These are phyloP conservation scores for Drosophila diplacantha DNA, from an alignment of 2,888 invertebrate species.

Conservation along the genomic window DNA sequence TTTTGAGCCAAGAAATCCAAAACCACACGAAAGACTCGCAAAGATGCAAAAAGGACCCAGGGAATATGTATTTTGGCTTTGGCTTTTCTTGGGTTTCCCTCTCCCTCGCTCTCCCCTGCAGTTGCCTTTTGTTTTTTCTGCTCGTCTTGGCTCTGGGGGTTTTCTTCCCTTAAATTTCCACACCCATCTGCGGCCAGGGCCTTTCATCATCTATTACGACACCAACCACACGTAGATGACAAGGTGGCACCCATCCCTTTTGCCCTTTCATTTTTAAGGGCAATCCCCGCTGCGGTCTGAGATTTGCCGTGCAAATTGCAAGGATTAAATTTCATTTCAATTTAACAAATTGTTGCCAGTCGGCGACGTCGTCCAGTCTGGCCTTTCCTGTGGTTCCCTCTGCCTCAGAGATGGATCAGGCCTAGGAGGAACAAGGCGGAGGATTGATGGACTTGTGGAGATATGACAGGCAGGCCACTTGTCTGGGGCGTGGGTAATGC, in stretches of 20 bases:
- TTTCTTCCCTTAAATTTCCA: slow-evolving; percentile 7
- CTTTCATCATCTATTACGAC: slow-evolving; percentile 68
- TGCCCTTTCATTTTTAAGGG: slow-evolving; percentile 53
- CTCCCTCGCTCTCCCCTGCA: slow-evolving; percentile 39
- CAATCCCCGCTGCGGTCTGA: slow-evolving; percentile 53
- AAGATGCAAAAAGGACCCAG: slow-evolving; percentile 62
- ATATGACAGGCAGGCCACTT: slow-evolving; percentile 1
- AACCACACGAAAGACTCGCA: slow-evolving; percentile 71
- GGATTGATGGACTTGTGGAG: slow-evolving; percentile 5
- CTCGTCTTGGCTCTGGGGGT: slow-evolving; percentile 3
- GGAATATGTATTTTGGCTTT: slow-evolving; percentile 47
- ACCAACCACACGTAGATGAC: slow-evolving; percentile 48
- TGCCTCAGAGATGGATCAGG: background rate
- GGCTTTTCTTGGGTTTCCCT: slow-evolving; percentile 50
- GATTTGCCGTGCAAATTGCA: slow-evolving; percentile 67
- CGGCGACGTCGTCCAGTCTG: slow-evolving; percentile 3
- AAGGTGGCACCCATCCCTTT: slow-evolving; percentile 5
- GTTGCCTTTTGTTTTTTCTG: slow-evolving; percentile 49
- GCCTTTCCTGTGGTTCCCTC: slow-evolving; percentile 1
- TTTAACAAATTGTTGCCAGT: slow-evolving; percentile 56
- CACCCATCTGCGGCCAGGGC: slow-evolving; percentile 49
- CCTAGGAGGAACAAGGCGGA: background rate
- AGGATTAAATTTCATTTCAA: slow-evolving; percentile 67
- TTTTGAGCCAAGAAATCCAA: slow-evolving; percentile 68
- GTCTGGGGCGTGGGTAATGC: background rate